These are phyloP conservation scores for Planiliza haematocheilus DNA, from an alignment of 2,113 vertebrate genomes.

Conservation along the genomic window DNA sequence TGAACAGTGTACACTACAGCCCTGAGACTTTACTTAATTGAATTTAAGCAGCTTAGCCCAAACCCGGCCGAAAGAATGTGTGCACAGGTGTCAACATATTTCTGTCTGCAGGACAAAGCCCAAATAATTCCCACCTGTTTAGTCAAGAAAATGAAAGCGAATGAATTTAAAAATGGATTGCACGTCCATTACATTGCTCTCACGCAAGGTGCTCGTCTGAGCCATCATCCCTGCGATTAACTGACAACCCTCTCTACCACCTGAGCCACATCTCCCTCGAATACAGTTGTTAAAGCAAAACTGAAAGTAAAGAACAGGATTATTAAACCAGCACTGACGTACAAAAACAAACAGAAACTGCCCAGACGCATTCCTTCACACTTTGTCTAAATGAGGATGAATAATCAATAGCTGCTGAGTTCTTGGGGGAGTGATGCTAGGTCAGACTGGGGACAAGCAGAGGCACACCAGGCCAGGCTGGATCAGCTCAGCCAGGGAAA, in stretches of 20 bases:
- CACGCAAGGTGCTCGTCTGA: no score
- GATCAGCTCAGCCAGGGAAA: conserved; percentile 9
- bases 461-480: not conserved
- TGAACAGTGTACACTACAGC: not conserved
- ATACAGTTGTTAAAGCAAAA: no score
- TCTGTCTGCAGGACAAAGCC: not conserved
- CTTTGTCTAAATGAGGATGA: not conserved
- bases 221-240: no score
- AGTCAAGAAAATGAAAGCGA: not conserved
- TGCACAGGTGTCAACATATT: not conserved
- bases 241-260: no score
- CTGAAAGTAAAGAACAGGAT: no score
- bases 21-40: no score
- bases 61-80: not conserved
- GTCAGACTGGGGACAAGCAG: conserved; percentile 2
- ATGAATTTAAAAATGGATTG: not conserved
- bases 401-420: conserved; percentile 12
- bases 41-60: no score
- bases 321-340: no score
- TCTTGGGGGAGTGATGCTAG: not conserved
- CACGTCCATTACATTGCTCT: not conserved
- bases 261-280: no score
- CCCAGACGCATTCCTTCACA: not conserved
- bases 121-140: no score
- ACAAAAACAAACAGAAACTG: no score